Percentiles rank a stretch among this genome's conserved stretches.
Conservation (phyloP, 2,113 vertebrate species). For the Cranoglanis bouderius region DNA sequence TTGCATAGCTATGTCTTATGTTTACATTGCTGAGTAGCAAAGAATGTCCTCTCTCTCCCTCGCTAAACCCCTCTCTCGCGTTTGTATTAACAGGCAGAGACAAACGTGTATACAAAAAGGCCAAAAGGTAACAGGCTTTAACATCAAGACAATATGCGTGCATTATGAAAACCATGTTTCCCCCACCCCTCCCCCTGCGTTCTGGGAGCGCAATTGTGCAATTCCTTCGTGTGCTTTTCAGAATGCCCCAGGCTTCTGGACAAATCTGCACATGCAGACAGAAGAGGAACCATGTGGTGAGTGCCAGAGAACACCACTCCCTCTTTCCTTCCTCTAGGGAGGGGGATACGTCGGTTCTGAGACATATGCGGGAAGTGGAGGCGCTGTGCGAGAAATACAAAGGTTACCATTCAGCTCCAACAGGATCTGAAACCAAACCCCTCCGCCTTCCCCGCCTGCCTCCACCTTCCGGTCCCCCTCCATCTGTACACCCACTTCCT, state of each 20-base stretch:
- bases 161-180: slow-evolving; percentile 32
- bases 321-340: slow-evolving; percentile 5
- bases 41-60: background rate
- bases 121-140: background rate
- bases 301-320: slow-evolving; percentile 42
- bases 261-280: slow-evolving; percentile 51
- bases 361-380: slow-evolving; percentile 51
- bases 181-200: background rate
- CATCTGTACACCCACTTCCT: slow-evolving; percentile 41
- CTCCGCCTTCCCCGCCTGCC: background rate
- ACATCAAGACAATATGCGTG: background rate
- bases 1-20: background rate
- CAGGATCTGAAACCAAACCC: slow-evolving; percentile 38
- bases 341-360: slow-evolving; percentile 30
- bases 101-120: background rate
- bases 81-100: background rate
- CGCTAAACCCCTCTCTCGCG: background rate
- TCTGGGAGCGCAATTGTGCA: slow-evolving; percentile 36
- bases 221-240: slow-evolving; percentile 30
- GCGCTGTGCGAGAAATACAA: slow-evolving; percentile 50
- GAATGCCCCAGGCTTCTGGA: slow-evolving; percentile 36
- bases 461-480: slow-evolving; percentile 30
- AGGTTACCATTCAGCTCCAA: slow-evolving; percentile 52
- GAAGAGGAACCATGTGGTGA: slow-evolving; percentile 6
- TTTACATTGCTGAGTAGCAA: slow-evolving; percentile 1